Conservation (phyloP, 53 echinoderm and acorn worm species). For the Hippasteria phrygiana region DNA sequence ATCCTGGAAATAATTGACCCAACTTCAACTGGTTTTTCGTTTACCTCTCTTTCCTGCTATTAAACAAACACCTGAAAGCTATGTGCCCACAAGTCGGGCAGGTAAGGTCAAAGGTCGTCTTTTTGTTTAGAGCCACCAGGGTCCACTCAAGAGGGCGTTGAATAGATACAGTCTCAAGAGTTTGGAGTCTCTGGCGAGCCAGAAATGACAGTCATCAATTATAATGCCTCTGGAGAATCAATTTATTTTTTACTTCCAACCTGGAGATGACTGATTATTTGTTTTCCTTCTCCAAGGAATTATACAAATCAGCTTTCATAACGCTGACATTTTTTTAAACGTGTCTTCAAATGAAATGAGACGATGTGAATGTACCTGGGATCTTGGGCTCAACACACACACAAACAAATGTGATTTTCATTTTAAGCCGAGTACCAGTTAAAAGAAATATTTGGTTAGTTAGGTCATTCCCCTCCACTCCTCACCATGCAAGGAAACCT, state of each 20-base stretch:
- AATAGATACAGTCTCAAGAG: background rate
- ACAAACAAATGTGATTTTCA: too few relatives aligned
- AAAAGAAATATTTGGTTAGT: too few relatives aligned
- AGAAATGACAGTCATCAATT: background rate
- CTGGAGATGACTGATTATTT: background rate
- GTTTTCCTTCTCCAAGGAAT: background rate
- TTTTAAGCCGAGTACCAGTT: too few relatives aligned
- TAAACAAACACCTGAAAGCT: background rate
- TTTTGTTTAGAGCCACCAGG: slow-evolving; percentile 13
- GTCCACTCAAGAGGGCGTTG: background rate
- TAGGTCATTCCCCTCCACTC: too few relatives aligned
- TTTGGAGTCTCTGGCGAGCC: background rate
- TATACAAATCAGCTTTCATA: too few relatives aligned
- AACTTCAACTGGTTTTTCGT: too few relatives aligned
- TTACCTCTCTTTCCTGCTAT: background rate
- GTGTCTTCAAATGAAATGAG: too few relatives aligned
- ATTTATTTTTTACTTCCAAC: background rate
- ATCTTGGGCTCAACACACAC: too few relatives aligned
- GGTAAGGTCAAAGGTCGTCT: background rate
- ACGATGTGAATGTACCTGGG: too few relatives aligned
- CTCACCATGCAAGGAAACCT: too few relatives aligned
- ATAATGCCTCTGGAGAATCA: background rate
- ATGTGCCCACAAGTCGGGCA: background rate
- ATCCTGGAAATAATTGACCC: too few relatives aligned
- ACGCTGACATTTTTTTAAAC: too few relatives aligned